Evolutionary conservation across 2,888 invertebrate genomes (phyloP), one percentile per base, ranked within the genome.

Genomic region (Drosophila diplacantha): DNA sequence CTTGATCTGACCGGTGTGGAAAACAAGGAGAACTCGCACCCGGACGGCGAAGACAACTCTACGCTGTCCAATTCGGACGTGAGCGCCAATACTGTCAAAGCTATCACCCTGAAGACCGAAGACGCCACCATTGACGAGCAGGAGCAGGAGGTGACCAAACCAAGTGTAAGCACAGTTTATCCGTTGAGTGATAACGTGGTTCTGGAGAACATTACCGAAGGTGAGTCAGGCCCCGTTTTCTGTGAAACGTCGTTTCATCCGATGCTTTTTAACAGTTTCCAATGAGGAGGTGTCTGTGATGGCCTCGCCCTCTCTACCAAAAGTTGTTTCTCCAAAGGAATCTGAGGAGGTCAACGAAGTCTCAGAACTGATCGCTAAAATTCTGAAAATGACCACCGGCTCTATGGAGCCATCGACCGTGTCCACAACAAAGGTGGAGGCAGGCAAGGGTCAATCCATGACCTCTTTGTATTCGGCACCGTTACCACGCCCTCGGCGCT

Each of bases 1-100:
- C 46, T 46, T 8, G 43, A 62, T 24, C 1, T 54, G 4, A 38
- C 52, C 12, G 46, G 59, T 11, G 46, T 35, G 2, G 63, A 67
- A 3, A 86, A 67, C 3, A 86, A 86, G 51, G 85, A 86, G 47
- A 86, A 86, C 58, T 54, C 72, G 5, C 59, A 72, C 11, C 76
- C 82, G 1, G 76, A 81, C 11, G 57, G 31, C 4, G 58, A 38
- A 4, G 59, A 66, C 5, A 80, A 75, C 31, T 71, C 69, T 0
- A 73, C 72, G 3, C 56, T 80, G 9, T 75, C 78, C 3, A 81
- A 81, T 0, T 73, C 74, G 1, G 82, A 84, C 32, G 53, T 68
- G 22, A 71, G 67, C 5, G 75, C 73, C 2, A 74, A 76, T 5
- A 72, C 82, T 5, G 76, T 81, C 24, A 83, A 81, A 20, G 67